Evolutionary conservation across 2,113 vertebrate species (phyloP), one percentile per base, ranked within the genome.

Genomic region (Hiodon tergisus): DNA sequence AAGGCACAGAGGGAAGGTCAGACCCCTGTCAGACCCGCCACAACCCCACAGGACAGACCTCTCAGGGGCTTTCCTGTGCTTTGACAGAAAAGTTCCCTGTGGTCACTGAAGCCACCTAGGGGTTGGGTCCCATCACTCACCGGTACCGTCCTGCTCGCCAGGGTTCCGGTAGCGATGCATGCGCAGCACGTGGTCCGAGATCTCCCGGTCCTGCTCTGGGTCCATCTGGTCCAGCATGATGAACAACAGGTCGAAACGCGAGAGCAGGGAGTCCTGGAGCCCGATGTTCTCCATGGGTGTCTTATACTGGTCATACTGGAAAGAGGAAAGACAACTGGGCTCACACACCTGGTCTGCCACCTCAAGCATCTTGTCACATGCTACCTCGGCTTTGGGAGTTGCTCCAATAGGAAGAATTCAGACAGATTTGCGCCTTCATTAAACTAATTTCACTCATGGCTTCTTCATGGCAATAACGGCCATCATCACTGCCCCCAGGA

Each of bases 221-320:
- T 99, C 97, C 96, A 97, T 98, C 89, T 96, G 94, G 73, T 99
- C 97, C 91, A 99, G 86, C 86, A 98, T 86, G 7, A 98, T 98
- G 88, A 99, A 99, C 51, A 99, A 95, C 61, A 99, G 89, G 85
- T 99, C 97, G 0, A 99, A 99, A 17, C 97, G 94, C 0, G 97
- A 99, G 4, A 99, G 88, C 80, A 99, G 85, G 0, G 97, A 99
- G 84, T 99, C 97, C 89, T 99, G 97, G 5, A 99, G 93, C 48
- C 97, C 97, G 0, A 99, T 99, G 92, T 99, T 99, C 80, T 98
- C 97, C 97, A 99, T 99, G 2, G 97, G 97, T 0, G 96, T 97
- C 86, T 99, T 99, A 73, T 99, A 99, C 82, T 99, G 97, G 78
- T 99, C 92, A 0, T 99, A 99, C 97, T 99, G 86, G 6, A 81